Evolutionary conservation across 2,797 vertebrate genomes (phyloP).

Genomic region (Poecilia picta): DNA sequence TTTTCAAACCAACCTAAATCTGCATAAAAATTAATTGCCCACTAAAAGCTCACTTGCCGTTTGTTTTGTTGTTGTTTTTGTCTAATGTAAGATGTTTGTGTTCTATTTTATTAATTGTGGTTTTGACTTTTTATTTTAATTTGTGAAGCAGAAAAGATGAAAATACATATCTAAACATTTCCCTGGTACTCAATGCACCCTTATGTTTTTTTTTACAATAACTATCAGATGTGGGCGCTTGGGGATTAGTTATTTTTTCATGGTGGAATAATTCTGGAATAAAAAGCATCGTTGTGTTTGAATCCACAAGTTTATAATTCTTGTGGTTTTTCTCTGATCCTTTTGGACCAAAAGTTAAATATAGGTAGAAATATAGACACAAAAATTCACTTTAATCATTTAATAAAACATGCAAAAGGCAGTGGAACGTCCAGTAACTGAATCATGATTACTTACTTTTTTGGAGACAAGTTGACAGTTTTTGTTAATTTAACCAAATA

Average conservation of each 20-base stretch:
- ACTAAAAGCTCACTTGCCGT: background rate
- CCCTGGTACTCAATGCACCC: background rate
- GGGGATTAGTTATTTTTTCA: background rate
- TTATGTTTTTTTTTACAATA: background rate
- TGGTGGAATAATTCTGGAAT: background rate
- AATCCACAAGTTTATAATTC: background rate
- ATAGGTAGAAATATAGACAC: background rate
- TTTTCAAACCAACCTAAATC: background rate
- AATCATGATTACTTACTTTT: background rate
- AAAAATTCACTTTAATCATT: background rate
- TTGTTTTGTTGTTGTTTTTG: background rate
- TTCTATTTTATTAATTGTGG: background rate
- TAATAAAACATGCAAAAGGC: background rate
- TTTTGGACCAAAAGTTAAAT: background rate
- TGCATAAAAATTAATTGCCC: background rate
- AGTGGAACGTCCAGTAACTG: background rate
- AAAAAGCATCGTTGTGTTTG: background rate
- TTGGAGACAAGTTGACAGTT: background rate
- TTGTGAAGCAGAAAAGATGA: background rate
- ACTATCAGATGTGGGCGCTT: background rate
- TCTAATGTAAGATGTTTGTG: background rate
- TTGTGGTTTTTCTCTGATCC: background rate
- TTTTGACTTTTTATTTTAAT: background rate
- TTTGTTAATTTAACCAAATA: background rate
- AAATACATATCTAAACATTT: background rate